Base-by-base conservation (phyloP, 2,888 invertebrate genomes). In the Unio pictorum region DNA sequence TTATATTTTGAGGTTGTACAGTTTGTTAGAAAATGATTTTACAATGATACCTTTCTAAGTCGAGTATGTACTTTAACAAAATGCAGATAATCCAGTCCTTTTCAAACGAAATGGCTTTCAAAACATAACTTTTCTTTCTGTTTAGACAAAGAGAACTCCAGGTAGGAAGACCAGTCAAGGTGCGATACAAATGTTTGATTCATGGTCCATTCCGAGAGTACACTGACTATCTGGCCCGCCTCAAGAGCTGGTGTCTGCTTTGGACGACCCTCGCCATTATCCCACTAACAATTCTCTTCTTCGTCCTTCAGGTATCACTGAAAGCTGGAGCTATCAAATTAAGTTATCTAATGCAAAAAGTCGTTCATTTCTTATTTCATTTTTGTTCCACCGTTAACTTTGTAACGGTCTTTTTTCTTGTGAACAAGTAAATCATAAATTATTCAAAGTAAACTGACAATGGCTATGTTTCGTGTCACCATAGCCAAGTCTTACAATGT, bases 211-310 rank as follows among this genome's bases (percentile, higher is more conserved):
- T 81, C 76, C 73, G 89, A 15, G 80, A 80, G n/a, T 90, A 90
- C 77, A 84, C 84, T 30, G 87, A 89, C 62, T 85, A 84, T 64
- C 78, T 90, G 45, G 72, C 72, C 5, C 67, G 78, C 15, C 72
- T 87, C 34, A 89, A 88, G 77, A 88, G 86, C 81, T 90, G 90
- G 90, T 86, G 88, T 62, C 73, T 90, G 4, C 73, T 90, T 23
- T 85, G 86, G 82, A 76, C 81, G 1, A 87, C 87, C 6, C 61
- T 90, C 15, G 66, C 79, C 34, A 86, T 89, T 62, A 73, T 90
- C 17, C 90, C 90, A 0, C 83, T 90, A 55, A 90, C 89, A 17
- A 76, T 90, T 54, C 6, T 86, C 17, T 81, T 90, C 15, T 74
- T 88, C 67, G 75, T 83, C 45, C 59, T 86, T 8, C 64, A 83